Conservation (phyloP, 1,140 invertebrate genomes). For the Linepithema humile region DNA sequence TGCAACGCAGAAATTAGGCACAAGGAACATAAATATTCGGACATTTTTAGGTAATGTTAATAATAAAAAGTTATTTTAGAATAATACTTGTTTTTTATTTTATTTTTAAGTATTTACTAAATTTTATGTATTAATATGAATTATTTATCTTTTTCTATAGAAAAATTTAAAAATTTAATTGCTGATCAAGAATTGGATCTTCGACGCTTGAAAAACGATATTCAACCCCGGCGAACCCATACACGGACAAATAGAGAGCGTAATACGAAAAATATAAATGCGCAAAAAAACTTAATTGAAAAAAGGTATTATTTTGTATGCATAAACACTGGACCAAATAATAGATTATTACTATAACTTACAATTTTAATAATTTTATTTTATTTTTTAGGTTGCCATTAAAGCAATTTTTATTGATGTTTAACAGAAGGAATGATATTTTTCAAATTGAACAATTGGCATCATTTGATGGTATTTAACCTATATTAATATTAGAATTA, state of each 20-base stretch:
- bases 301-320: background rate
- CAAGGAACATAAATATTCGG: conserved; percentile 14
- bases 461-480: background rate
- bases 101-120: background rate
- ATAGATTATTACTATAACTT: background rate
- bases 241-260: background rate
- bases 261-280: background rate
- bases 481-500: background rate
- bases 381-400: background rate
- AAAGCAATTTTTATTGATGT: background rate
- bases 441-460: background rate
- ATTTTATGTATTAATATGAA: background rate
- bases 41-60: conserved; percentile 21
- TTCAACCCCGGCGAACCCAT: background rate
- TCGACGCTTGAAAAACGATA: background rate
- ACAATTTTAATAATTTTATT: background rate
- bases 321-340: background rate
- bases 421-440: background rate
- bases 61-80: background rate
- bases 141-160: background rate
- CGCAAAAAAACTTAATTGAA: background rate
- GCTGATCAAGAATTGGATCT: background rate
- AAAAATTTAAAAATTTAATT: background rate
- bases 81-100: background rate
- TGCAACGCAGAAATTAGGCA: background rate